A percentile compares a stretch with the other conserved stretches of the same genome.
phyloP scores from a whole-genome alignment of 1,140 invertebrate genomes.

The Habropoda laboriosa region DNA sequence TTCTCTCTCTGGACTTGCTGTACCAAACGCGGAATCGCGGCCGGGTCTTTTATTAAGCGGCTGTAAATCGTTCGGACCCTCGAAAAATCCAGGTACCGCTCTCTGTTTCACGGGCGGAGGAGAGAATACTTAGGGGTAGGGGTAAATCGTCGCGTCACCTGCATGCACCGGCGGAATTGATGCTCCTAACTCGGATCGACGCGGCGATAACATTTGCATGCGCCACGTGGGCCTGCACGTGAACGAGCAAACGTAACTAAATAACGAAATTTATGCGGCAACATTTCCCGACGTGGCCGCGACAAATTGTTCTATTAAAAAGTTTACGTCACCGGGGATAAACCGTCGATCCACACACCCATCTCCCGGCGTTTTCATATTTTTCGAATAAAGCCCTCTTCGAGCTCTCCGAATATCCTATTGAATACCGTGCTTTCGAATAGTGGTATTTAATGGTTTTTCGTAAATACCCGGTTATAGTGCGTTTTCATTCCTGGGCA shows the following conservation, averaged over 20 bases:
- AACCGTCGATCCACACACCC: neutral
- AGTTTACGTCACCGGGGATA: slow-evolving; percentile 45
- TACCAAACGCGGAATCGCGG: too few relatives aligned
- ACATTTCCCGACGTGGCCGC: slow-evolving; percentile 52
- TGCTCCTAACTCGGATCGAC: slow-evolving; percentile 58
- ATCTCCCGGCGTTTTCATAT: neutral
- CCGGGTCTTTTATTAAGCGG: slow-evolving; percentile 20
- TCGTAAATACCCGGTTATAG: neutral
- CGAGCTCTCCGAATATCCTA: neutral
- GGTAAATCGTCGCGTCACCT: slow-evolving; percentile 38
- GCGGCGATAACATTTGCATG: slow-evolving; percentile 64
- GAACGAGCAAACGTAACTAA: slow-evolving; percentile 58
- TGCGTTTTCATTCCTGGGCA: too few relatives aligned
- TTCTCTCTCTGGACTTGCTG: neutral
- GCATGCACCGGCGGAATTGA: slow-evolving; percentile 55
- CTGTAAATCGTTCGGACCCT: slow-evolving; percentile 9
- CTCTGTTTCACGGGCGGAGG: too few relatives aligned
- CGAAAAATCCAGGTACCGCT: slow-evolving; percentile 27
- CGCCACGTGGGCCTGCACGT: slow-evolving; percentile 52
- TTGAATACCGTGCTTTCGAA: neutral
- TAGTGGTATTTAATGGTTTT: neutral
- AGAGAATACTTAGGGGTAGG: neutral
- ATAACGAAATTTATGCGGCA: slow-evolving; percentile 60
- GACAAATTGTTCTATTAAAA: slow-evolving; percentile 64
- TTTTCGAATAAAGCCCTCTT: neutral